Base-by-base conservation (phyloP, 2,797 vertebrate genomes). In the Cottoperca gobio region DNA sequence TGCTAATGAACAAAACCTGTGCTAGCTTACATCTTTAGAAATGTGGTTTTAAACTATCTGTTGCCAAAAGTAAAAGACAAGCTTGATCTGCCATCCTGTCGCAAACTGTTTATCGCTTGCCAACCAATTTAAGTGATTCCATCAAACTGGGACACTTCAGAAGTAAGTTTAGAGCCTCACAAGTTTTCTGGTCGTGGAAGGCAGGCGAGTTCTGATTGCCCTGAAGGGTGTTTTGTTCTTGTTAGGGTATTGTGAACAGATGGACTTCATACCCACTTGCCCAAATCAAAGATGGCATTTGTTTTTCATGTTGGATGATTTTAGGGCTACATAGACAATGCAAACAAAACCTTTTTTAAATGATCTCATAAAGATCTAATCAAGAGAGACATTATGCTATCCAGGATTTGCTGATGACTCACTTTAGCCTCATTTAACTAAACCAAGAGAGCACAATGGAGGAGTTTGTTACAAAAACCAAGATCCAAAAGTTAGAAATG, bases 171-270 rank as follows among this genome's bases (percentile, higher is more conserved):
- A 85, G 80, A 89, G 79, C 28, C 81, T 87, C 76, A 69, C 75
- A 87, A 73, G 75, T 82, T 83, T 85, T 90, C 68, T 89, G 70
- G 81, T 89, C 72, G 75, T 89, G 85, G 79, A 90, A 90, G 67
- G 73, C 65, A 86, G 76, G 70, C 71, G 3, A 82, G 86, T 78
- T 86, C 76, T 82, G 88, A 91, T 88, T 91, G 90, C 86, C 89
- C 88, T 81, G 50, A 86, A 87, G 88, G 83, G 63, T 59, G 49
- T 92, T 94, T 92, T 92, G 91, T 93, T 94, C 90, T 87, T 85
- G 79, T 89, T 82, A 75, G 72, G 79, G 78, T 90, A 94, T 94
- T 93, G 89, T 85, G 86, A 94, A 90, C 93, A 95, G 87, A 93
- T 94, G 92, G 90, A 81, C 80, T 77, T 92, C 76, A 85, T 91